Evolutionary conservation across 2,797 vertebrate genomes (phyloP), one percentile per base, ranked within the genome.

Genomic region (Rachycentron canadum): DNA sequence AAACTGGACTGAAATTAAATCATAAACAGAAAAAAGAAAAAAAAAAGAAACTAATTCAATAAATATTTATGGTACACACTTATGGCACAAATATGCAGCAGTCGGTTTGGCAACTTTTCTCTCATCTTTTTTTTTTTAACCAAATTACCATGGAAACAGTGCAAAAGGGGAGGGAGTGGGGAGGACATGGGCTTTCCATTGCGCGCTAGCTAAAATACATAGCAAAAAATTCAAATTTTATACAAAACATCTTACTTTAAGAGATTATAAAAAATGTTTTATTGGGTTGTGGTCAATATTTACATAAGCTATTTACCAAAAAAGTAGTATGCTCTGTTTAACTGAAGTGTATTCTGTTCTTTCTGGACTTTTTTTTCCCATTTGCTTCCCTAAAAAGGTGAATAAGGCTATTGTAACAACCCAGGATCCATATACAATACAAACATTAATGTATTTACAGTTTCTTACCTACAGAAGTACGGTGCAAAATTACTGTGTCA

Each of bases 201-300:
- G 97, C 97, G 97, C 96, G 96, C 97, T 99, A 99, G 97, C 97
- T 99, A 99, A 96, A 99, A 99, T 99, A 99, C 98, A 99, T 98
- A 97, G 98, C 97, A 99, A 99, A 96, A 96, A 98, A 98, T 97
- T 97, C 96, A 96, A 95, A 98, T 98, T 99, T 98, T 99, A 97
- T 99, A 99, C 97, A 99, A 99, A 99, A 99, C 97, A 97, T 98
- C 96, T 98, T 94, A 94, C 92, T 96, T 97, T 97, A 95, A 93
- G 97, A 98, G 96, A 98, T 98, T 96, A 96, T 97, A 97, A 98
- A 98, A 96, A 97, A 96, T 95, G 69, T 91, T 93, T 93, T 92
- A 94, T 94, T 91, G 93, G 92, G 91, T 93, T 94, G 86, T 91
- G 85, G 95, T 96, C 95, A 95, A 94, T 99, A 99, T 99, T 95